Evolutionary conservation across 37 sponge, comb jelly and placozoan genomes (phyloP).

Genomic region (Ephydatia muelleri): DNA sequence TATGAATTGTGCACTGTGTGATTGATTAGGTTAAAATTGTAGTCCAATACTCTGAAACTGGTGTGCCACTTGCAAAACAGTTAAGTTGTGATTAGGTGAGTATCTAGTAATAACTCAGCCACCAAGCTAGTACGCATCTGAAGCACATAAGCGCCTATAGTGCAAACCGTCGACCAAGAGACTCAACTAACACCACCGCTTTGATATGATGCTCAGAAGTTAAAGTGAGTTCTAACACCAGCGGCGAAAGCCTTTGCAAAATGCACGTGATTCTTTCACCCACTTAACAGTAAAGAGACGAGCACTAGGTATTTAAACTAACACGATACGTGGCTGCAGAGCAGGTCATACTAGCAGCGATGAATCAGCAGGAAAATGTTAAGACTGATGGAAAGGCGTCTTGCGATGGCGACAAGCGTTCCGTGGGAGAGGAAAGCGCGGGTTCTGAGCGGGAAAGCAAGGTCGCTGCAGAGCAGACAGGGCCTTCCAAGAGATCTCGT

Average conservation of each 20-base stretch:
- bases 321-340: background rate
- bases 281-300: background rate
- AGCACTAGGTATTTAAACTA: background rate
- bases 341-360: background rate
- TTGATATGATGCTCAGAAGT: background rate
- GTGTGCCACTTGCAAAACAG: background rate
- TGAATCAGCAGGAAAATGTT: background rate
- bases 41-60: no score
- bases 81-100: background rate
- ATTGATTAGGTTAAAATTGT: no score
- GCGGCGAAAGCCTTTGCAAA: background rate
- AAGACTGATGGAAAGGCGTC: background rate
- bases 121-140: background rate
- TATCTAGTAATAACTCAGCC: background rate
- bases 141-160: background rate
- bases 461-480: background rate
- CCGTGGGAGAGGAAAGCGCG: background rate
- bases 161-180: background rate
- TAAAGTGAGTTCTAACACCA: background rate
- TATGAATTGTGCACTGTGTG: no score
- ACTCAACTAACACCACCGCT: background rate
- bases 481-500: slow-evolving; percentile 25
- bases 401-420: background rate
- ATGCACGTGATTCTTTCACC: background rate
- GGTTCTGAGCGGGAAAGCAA: background rate